These are phyloP conservation scores for Catharus ustulatus DNA, from an alignment of 2,797 vertebrate genomes.

Conservation along the genomic window DNA sequence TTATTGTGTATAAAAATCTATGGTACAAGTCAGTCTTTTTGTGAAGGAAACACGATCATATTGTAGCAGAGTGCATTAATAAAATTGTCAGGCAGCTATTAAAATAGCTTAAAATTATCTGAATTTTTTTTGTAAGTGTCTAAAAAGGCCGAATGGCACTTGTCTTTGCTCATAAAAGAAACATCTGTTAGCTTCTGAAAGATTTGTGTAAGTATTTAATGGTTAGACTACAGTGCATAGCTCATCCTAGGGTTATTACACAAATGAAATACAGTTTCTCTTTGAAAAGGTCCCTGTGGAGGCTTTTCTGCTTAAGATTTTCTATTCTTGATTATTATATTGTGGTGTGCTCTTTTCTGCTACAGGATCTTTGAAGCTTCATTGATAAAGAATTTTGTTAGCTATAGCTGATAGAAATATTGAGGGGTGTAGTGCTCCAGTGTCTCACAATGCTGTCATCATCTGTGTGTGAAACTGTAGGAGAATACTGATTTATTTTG, in stretches of 20 bases:
- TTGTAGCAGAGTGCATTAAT: conserved; percentile 45
- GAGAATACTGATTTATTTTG: neutral
- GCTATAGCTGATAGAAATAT: neutral
- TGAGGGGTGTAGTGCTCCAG: neutral
- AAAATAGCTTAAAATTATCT: conserved; percentile 61
- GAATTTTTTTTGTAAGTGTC: conserved; percentile 52
- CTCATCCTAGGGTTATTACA: neutral
- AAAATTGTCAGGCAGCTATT: conserved; percentile 64
- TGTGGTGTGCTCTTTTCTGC: neutral
- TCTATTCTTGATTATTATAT: neutral
- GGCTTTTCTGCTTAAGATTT: neutral
- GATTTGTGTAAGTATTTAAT: conserved; percentile 12
- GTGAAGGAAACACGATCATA: conserved; percentile 34
- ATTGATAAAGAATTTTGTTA: conserved; percentile 4
- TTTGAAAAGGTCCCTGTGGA: neutral
- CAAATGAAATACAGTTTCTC: neutral
- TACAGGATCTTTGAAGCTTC: conserved; percentile 3
- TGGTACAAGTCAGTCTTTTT: conserved; percentile 27
- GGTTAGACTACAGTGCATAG: neutral
- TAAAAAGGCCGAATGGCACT: conserved; percentile 50
- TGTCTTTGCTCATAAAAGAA: conserved; percentile 62
- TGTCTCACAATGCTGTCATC: neutral
- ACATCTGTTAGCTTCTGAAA: conserved; percentile 61
- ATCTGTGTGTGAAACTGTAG: neutral
- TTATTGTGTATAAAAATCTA: neutral